A percentile compares a stretch with the other conserved stretches of the same genome.
Evolutionary conservation across 2,888 invertebrate species (phyloP).

Genomic region (Choristoneura rosaceana): DNA sequence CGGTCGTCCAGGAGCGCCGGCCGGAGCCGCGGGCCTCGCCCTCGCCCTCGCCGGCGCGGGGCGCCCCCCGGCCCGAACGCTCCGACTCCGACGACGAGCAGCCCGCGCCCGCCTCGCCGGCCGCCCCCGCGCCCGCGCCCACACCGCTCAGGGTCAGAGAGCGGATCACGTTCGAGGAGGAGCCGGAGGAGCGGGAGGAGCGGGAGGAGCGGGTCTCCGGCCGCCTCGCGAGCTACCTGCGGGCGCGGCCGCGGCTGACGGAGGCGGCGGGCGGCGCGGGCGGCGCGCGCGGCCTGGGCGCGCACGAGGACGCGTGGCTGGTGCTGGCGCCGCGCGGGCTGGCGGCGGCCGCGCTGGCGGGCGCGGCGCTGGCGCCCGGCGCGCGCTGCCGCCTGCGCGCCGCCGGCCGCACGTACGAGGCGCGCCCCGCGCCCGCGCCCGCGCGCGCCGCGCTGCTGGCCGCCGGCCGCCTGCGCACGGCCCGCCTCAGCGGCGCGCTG

Average conservation of each 20-base stretch:
- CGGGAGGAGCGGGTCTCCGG: neutral
- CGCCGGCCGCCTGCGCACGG: neutral
- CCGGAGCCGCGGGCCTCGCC: neutral
- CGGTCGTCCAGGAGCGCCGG: conserved; percentile 41
- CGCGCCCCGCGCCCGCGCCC: neutral
- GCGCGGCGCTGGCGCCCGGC: conserved; percentile 19
- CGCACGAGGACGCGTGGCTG: conserved; percentile 35
- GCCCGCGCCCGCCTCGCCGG: conserved; percentile 32
- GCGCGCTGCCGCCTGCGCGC: conserved; percentile 17
- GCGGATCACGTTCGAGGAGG: conserved; percentile 21
- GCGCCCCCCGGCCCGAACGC: conserved; percentile 14
- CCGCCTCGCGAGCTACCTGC: neutral
- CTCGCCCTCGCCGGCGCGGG: neutral
- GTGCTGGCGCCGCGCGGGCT: conserved; percentile 22
- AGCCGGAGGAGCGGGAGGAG: neutral
- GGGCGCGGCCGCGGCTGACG: neutral
- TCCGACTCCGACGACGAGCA: conserved; percentile 43
- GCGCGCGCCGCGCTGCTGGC: conserved; percentile 19
- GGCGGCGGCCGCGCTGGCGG: conserved; percentile 4
- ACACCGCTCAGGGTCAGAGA: neutral
- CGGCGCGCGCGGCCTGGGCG: conserved; percentile 40
- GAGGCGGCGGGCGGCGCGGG: conserved; percentile 1
- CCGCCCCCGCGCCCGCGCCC: neutral
- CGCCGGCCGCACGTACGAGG: conserved; percentile 31
- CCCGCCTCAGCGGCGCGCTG: neutral